phyloP scores from a whole-genome alignment of 2,888 invertebrate species.

The Latrodectus elegans region DNA sequence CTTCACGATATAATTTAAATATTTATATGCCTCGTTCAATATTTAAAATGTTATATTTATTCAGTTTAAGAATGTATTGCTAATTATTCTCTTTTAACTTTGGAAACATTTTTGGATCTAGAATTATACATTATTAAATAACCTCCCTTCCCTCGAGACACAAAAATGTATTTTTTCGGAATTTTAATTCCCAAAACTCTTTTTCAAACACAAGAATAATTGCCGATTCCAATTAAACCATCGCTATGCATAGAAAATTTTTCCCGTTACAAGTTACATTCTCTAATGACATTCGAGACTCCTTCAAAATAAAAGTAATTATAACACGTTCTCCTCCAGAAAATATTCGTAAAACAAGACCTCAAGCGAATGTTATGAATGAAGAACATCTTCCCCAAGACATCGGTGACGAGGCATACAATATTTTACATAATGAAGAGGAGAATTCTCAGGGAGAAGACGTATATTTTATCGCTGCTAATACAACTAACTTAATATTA shows the following conservation, averaged over 20 bases:
- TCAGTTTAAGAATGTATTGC: too few species aligned
- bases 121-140: too few species aligned
- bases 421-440: constrained; percentile 32
- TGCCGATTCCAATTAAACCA: not conserved
- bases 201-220: not conserved
- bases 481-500: too few species aligned
- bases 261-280: not conserved
- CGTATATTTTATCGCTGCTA: too few species aligned
- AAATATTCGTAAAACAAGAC: not conserved
- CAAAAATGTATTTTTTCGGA: not conserved
- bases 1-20: too few species aligned
- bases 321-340: not conserved
- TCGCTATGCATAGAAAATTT: not conserved
- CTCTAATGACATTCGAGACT: not conserved
- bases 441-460: too few species aligned
- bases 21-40: too few species aligned
- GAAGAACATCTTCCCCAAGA: not conserved
- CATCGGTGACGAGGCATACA: not conserved
- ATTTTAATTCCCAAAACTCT: not conserved
- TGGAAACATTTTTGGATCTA: too few species aligned
- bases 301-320: constrained; percentile 1
- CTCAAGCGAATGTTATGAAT: not conserved
- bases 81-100: too few species aligned
- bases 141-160: too few species aligned
- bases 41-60: too few species aligned